Base-by-base conservation (phyloP, 2,888 invertebrate species). In the Microplitis deprimator region DNA sequence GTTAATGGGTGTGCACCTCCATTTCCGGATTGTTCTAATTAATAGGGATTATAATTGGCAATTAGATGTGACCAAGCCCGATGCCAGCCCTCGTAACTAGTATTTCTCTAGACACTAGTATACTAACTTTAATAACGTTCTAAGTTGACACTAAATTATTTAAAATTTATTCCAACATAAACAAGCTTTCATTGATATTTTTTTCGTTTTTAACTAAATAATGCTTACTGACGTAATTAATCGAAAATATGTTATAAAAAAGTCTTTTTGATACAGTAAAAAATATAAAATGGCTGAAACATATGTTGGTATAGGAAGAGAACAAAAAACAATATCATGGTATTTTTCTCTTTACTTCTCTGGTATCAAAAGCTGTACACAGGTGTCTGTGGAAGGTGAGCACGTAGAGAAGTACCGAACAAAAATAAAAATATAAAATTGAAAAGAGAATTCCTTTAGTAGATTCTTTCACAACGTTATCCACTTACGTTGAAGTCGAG, bases 21-120 rank as follows among this genome's bases (percentile, higher is more conserved):
- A 85, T 86, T 87, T 84, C 81, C 79, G 83, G 82, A 86, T 87
- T 85, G 85, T 85, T 84, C 83, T 87, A 87, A 88, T 88, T 87
- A 88, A 88, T 87, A 84, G 83, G 83, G 84, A 87, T 87, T 86
- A 86, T 87, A 88, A 87, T 88, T 87, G 86, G 84, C 87, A 87
- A 87, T 87, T 87, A 87, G 83, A 80, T 82, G 82, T 82, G 79
- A 70, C 74, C 67, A 64, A 79, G 80, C 81, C 77, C 78, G 71
- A 73, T 62, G 70, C 69, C 50, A 64, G 62, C 39, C 68, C 73
- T 39, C n/a, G 40, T 68, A 40, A 62, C 71, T 67, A 16, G 29
- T 70, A 65, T 72, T 50, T 20, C 73, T 61, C 29, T 29, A 20
- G 29, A 40, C 68, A 39, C 68, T 68, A 77, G 67, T 70, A 61